These are phyloP conservation scores for Acleris holmiana DNA, from an alignment of 2,888 invertebrate species.

Conservation along the genomic window DNA sequence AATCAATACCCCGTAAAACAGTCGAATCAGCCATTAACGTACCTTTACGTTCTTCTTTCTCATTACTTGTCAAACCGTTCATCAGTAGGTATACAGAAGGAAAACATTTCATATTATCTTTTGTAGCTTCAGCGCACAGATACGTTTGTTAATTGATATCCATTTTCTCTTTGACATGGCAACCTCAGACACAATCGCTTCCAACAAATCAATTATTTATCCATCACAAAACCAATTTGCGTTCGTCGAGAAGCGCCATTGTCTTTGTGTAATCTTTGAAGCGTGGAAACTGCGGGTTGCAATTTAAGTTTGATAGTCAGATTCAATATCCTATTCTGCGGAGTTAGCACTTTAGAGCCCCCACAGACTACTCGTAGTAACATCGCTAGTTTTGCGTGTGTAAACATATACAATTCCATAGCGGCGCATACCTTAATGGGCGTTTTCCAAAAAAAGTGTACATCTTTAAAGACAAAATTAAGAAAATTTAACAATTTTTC, in stretches of 20 bases:
- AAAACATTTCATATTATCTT: background rate
- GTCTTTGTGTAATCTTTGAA: slow-evolving; percentile 33
- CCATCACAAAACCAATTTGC: slow-evolving; percentile 33
- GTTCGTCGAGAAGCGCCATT: slow-evolving; percentile 23
- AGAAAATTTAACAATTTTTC: too few species aligned
- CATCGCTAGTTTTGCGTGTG: too few species aligned
- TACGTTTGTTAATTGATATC: slow-evolving; percentile 1
- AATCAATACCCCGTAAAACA: too few species aligned
- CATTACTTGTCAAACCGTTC: too few species aligned
- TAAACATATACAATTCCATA: too few species aligned
- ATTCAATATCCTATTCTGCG: slow-evolving; percentile 8
- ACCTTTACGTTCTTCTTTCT: too few species aligned
- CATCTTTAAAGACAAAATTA: too few species aligned
- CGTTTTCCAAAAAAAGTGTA: too few species aligned
- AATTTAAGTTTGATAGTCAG: slow-evolving; percentile 27
- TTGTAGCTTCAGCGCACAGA: background rate
- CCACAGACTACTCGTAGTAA: too few species aligned
- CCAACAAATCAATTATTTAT: slow-evolving; percentile 34
- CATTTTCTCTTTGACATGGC: slow-evolving; percentile 1
- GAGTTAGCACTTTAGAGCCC: background rate
- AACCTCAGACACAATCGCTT: slow-evolving; percentile 11
- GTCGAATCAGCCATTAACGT: too few species aligned
- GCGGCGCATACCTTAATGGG: too few species aligned
- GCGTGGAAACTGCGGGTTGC: slow-evolving; percentile 19
- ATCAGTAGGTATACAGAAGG: too few species aligned